A percentile compares a stretch with the other conserved stretches of the same genome.
Conservation (phyloP, 2,113 vertebrate genomes). For the Hymenochirus boettgeri region DNA sequence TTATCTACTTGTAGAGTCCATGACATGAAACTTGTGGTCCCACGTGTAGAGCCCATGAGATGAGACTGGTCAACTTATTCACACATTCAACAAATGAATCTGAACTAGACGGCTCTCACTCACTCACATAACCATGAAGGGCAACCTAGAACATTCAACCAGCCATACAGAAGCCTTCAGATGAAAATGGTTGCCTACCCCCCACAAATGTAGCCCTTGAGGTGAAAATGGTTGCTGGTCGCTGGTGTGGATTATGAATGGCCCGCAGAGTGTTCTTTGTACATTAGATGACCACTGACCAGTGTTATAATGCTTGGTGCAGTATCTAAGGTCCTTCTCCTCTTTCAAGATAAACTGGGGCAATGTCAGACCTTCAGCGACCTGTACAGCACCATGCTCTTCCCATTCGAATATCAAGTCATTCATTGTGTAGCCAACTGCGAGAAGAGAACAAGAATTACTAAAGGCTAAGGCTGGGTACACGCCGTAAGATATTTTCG, state of each 20-base stretch:
- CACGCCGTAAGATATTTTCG: no score
- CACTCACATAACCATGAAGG: no score
- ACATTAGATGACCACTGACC: slow-evolving; percentile 60
- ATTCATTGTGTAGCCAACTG: slow-evolving; percentile 98
- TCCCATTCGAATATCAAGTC: slow-evolving; percentile 98
- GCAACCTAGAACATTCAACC: no score
- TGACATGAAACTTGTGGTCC: no score
- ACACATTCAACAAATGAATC: no score
- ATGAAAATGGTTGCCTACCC: background rate
- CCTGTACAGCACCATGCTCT: slow-evolving; percentile 91
- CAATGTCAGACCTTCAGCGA: slow-evolving; percentile 89
- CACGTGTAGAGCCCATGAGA: no score
- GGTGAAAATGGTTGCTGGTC: background rate
- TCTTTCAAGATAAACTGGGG: slow-evolving; percentile 97
- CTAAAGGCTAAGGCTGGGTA: no score
- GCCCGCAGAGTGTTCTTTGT: background rate
- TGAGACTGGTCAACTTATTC: no score
- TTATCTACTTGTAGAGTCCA: no score
- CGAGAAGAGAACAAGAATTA: slow-evolving; percentile 16
- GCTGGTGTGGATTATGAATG: background rate
- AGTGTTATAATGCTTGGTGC: slow-evolving; percentile 97
- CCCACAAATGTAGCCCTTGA: background rate
- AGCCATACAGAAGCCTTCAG: slow-evolving; percentile 22
- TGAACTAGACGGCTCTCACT: no score
- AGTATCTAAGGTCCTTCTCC: slow-evolving; percentile 95